Evolutionary conservation across 2,797 vertebrate species (phyloP).

Genomic region (Protonibea diacanthus): DNA sequence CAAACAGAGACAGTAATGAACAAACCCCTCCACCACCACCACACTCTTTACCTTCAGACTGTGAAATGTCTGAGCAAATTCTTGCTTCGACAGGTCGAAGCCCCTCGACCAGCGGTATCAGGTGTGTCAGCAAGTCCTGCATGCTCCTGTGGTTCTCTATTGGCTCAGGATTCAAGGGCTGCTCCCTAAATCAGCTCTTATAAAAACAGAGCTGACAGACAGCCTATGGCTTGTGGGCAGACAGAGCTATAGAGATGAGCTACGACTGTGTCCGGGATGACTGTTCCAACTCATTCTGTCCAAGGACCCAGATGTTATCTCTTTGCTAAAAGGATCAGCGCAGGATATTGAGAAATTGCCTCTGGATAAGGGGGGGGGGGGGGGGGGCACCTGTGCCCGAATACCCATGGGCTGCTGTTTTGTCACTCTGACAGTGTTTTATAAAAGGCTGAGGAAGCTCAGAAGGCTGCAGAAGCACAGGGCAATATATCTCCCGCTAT

Average conservation of each 20-base stretch:
- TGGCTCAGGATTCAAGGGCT: conserved; percentile 59
- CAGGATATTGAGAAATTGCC: conserved; percentile 80
- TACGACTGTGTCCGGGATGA: conserved; percentile 66
- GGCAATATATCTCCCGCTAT: conserved; percentile 82
- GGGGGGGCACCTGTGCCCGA: conserved; percentile 71
- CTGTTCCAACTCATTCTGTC: conserved; percentile 70
- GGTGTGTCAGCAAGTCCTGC: conserved; percentile 35
- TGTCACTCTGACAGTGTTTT: conserved; percentile 86
- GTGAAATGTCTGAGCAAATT: conserved; percentile 38
- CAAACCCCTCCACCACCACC: conserved; percentile 1
- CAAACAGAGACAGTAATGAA: conserved; percentile 52
- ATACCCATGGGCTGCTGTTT: conserved; percentile 81
- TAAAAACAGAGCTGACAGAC: conserved; percentile 78
- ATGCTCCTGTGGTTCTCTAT: conserved; percentile 43
- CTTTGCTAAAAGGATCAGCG: conserved; percentile 76
- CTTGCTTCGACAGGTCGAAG: conserved; percentile 20
- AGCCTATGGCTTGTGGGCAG: conserved; percentile 64
- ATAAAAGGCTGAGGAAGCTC: conserved; percentile 82
- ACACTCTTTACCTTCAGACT: conserved; percentile 18
- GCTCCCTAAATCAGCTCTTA: conserved; percentile 74
- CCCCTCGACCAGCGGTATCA: conserved; percentile 50
- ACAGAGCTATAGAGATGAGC: conserved; percentile 74
- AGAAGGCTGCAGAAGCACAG: conserved; percentile 68
- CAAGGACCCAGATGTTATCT: conserved; percentile 79
- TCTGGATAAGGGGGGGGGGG: conserved; percentile 37